Percentiles rank a stretch among this genome's conserved stretches.
These are phyloP conservation scores for Vireo altiloquus DNA, from an alignment of 2,113 vertebrate species.

Conservation along the genomic window DNA sequence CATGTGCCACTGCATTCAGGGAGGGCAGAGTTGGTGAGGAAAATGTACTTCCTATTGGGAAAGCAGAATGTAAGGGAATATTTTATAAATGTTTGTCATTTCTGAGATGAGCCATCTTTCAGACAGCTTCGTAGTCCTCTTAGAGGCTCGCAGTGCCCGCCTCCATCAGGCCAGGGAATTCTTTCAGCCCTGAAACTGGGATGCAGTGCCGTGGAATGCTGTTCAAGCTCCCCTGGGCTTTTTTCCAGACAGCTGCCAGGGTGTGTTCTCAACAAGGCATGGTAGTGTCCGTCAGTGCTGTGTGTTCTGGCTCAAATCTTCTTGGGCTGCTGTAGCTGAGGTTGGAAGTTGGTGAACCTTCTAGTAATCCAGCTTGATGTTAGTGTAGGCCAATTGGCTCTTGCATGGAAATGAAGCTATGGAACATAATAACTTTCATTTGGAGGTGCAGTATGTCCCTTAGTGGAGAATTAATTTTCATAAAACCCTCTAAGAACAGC, in stretches of 20 bases:
- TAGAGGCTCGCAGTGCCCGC: not conserved
- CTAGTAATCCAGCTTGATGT: not conserved
- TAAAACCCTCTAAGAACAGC: not conserved
- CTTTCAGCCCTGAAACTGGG: not conserved
- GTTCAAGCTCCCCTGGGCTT: not conserved
- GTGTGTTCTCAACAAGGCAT: not conserved
- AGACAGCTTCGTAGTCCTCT: not conserved
- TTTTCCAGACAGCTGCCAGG: not conserved
- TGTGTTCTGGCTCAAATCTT: not conserved
- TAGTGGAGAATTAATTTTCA: not conserved
- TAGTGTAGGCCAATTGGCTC: not conserved
- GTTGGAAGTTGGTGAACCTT: not conserved
- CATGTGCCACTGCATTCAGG: not conserved
- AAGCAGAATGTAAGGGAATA: not conserved
- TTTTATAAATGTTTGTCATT: not conserved
- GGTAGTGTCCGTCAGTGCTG: fast-evolving
- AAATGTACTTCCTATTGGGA: not conserved
- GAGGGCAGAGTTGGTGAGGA: not conserved
- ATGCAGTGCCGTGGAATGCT: not conserved
- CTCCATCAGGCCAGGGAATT: not conserved
- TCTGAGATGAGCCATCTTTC: not conserved
- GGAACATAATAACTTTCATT: not conserved
- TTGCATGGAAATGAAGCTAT: not conserved
- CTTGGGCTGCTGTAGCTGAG: not conserved
- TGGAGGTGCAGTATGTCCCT: not conserved